These are phyloP conservation scores for Oxystoma pomonae DNA, from an alignment of 2,888 invertebrate genomes.

Conservation along the genomic window DNA sequence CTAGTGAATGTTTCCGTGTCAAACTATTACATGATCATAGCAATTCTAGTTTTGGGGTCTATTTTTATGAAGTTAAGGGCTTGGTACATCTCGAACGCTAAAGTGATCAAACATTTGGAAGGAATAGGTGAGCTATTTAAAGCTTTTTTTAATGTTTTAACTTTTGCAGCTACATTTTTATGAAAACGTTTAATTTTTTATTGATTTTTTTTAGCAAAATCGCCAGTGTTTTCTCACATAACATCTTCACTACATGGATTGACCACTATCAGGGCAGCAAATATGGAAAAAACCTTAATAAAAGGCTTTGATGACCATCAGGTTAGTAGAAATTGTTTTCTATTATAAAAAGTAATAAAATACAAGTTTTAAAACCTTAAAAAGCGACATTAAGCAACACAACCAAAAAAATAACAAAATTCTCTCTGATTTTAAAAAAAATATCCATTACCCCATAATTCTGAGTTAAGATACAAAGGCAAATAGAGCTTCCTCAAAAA, in stretches of 20 bases:
- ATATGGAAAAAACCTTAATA: conserved; percentile 24
- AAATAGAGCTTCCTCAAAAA: no score
- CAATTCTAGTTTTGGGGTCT: conserved; percentile 56
- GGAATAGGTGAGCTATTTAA: conserved; percentile 46
- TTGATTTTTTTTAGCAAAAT: conserved; percentile 33
- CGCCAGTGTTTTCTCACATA: conserved; percentile 32
- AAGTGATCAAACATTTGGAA: conserved; percentile 63
- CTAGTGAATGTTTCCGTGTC: conserved; percentile 64
- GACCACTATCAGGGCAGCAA: conserved; percentile 30
- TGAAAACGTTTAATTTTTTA: no score
- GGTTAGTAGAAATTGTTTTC: conserved; percentile 17
- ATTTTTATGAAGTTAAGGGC: conserved; percentile 61
- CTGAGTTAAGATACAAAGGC: no score
- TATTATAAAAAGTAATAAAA: no score
- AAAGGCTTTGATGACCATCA: conserved; percentile 32
- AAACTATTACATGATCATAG: conserved; percentile 61
- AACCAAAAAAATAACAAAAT: no score
- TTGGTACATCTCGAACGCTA: conserved; percentile 65
- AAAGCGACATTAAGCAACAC: no score
- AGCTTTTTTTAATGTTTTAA: no score
- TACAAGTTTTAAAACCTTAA: no score
- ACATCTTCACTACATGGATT: conserved; percentile 30
- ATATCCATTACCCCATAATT: no score
- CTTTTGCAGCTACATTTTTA: no score
- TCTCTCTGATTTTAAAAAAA: no score